These are phyloP conservation scores for Drosophila melanosoma DNA, from an alignment of 2,888 invertebrate species.

Conservation along the genomic window DNA sequence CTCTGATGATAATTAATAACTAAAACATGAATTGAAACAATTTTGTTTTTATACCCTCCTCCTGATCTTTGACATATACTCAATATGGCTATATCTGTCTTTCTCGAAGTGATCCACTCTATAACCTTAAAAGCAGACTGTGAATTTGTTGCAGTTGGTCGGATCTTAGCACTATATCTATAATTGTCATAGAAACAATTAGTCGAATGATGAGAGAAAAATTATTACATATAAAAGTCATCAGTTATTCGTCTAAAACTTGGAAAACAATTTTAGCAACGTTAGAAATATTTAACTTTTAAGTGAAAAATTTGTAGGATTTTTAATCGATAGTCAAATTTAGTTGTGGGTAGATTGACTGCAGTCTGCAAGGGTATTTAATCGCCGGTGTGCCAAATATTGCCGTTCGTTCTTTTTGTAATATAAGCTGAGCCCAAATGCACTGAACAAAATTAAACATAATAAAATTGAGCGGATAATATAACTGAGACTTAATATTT, in stretches of 20 bases:
- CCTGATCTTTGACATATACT: neutral
- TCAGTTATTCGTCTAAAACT: neutral
- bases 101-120: neutral
- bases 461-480: neutral
- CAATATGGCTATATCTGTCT: neutral
- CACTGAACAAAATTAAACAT: neutral
- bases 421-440: neutral
- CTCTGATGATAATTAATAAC: conserved; percentile 61
- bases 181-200: neutral
- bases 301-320: neutral
- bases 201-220: neutral
- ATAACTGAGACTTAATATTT: neutral
- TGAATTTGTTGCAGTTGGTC: neutral
- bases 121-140: neutral
- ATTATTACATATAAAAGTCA: neutral
- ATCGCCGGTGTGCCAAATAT: neutral
- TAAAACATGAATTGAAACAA: conserved; percentile 60
- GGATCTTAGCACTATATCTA: neutral
- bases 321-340: neutral
- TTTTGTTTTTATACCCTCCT: conserved; percentile 17
- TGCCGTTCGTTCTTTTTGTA: neutral
- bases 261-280: neutral
- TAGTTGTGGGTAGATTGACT: neutral
- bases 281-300: neutral
- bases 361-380: neutral